Conservation (phyloP, 2,888 invertebrate species). For the Dioctria linearis region DNA sequence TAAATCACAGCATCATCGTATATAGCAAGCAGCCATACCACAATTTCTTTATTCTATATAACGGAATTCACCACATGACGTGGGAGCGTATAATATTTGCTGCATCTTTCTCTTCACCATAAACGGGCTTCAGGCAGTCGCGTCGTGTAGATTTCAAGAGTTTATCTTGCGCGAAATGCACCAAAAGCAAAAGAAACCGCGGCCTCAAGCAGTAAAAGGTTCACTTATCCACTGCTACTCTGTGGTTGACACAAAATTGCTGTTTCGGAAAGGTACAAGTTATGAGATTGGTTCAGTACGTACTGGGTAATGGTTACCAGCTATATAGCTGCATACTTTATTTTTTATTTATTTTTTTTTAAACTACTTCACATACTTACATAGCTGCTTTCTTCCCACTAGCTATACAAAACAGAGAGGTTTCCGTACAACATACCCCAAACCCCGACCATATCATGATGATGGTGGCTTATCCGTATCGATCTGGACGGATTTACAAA, state of each 20-base stretch:
- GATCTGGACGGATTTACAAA: constrained; percentile 40
- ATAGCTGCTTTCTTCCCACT: constrained; percentile 7
- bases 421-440: not conserved
- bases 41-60: constrained; percentile 28
- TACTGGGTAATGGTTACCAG: not conserved
- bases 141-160: constrained; percentile 7
- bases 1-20: constrained; percentile 36
- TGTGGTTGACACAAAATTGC: constrained; percentile 45
- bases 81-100: constrained; percentile 43
- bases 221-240: not conserved
- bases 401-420: not conserved
- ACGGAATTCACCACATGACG: constrained; percentile 36
- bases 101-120: not conserved
- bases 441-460: not conserved
- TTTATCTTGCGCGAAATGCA: constrained; percentile 36
- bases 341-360: constrained; percentile 10
- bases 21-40: constrained; percentile 1
- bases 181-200: constrained; percentile 15
- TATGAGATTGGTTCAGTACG: constrained; percentile 3
- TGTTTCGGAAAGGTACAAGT: constrained; percentile 41
- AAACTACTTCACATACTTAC: not conserved
- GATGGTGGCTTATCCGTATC: constrained; percentile 31
- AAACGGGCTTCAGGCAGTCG: not conserved
- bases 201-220: constrained; percentile 17
- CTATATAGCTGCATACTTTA: too few relatives aligned